Conservation (phyloP, 2,888 invertebrate species). For the Odiellus spinosus region DNA sequence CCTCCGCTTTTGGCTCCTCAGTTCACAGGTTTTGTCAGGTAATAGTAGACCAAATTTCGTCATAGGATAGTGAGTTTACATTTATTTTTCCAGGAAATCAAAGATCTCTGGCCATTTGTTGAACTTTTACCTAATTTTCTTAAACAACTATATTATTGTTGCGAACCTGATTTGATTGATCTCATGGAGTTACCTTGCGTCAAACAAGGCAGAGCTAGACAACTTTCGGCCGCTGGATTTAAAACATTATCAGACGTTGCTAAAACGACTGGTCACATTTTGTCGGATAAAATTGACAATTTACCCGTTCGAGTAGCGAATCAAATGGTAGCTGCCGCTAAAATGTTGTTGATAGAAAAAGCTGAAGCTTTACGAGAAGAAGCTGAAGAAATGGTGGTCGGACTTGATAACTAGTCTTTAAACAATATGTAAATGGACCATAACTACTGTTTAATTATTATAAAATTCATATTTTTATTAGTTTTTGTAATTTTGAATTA, state of each 20-base stretch:
- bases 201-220: constrained; percentile 63
- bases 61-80: background rate
- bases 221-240: constrained; percentile 67
- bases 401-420: constrained; percentile 2
- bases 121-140: constrained; percentile 58
- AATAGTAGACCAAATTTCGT: background rate
- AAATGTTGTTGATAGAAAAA: constrained; percentile 66
- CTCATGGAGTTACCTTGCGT: constrained; percentile 79
- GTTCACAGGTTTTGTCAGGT: constrained; percentile 58
- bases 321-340: constrained; percentile 71
- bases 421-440: too few species aligned
- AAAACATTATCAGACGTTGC: constrained; percentile 59
- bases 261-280: constrained; percentile 44
- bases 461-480: too few species aligned
- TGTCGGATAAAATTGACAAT: constrained; percentile 49
- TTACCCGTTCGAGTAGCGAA: constrained; percentile 53
- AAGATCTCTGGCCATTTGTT: constrained; percentile 64
- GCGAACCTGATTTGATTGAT: constrained; percentile 56
- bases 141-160: constrained; percentile 59
- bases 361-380: constrained; percentile 74
- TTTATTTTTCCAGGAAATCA: constrained; percentile 39
- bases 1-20: constrained; percentile 55
- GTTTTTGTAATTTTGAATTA: too few species aligned
- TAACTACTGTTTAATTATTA: too few species aligned
- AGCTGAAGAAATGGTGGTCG: constrained; percentile 39